phyloP scores from a whole-genome alignment of 2,888 invertebrate genomes.

The Leucophenga montana region DNA sequence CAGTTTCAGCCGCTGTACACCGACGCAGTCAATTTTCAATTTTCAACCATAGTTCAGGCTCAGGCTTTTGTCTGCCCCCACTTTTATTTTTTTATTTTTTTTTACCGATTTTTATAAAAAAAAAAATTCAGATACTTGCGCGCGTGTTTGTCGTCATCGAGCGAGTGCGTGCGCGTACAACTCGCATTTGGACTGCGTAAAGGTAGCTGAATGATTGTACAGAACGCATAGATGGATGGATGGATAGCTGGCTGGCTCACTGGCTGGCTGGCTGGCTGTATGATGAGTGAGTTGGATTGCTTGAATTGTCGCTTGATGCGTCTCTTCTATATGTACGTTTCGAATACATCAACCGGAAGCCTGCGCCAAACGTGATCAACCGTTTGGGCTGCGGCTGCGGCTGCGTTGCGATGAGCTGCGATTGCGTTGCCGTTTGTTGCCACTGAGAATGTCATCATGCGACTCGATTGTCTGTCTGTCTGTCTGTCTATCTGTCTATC shows the following conservation, averaged over 20 bases:
- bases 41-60: neutral
- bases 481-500: constrained; percentile 33
- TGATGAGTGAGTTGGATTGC: constrained; percentile 18
- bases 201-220: constrained; percentile 2
- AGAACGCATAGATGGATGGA: constrained; percentile 1
- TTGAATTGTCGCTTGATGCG: constrained; percentile 45
- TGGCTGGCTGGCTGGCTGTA: constrained; percentile 26
- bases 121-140: constrained; percentile 61
- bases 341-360: constrained; percentile 69
- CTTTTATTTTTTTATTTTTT: constrained; percentile 16
- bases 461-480: neutral
- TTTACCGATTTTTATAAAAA: constrained; percentile 35
- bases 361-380: constrained; percentile 72
- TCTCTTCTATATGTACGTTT: constrained; percentile 1
- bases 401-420: constrained; percentile 50
- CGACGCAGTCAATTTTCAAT: constrained; percentile 57
- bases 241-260: constrained; percentile 2
- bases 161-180: constrained; percentile 60
- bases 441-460: constrained; percentile 25
- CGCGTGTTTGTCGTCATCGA: constrained; percentile 63
- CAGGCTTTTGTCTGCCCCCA: constrained; percentile 9
- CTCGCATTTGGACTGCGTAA: neutral
- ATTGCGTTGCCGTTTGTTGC: constrained; percentile 40
- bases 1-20: constrained; percentile 24
- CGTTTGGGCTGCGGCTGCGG: constrained; percentile 67